Evolutionary conservation across 2,797 vertebrate species (phyloP).

Genomic region (Denticeps clupeoides): DNA sequence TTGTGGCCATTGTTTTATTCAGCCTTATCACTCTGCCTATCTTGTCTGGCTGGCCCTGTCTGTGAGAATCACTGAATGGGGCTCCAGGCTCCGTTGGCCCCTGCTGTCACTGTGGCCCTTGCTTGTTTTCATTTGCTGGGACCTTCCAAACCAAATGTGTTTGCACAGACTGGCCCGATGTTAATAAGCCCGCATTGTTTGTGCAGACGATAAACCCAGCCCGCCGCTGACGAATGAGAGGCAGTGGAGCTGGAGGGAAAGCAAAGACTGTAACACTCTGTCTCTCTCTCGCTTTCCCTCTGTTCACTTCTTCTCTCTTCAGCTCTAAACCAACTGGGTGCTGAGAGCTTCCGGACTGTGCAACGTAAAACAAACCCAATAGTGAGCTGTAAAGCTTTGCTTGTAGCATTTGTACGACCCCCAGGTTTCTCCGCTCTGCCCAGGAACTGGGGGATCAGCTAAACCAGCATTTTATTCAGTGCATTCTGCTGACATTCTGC

Average conservation of each 20-base stretch:
- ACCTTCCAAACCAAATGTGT: slow-evolving; percentile 30
- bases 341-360: slow-evolving; percentile 28
- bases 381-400: slow-evolving; percentile 40
- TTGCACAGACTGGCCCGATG: slow-evolving; percentile 38
- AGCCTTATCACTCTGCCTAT: slow-evolving; percentile 50
- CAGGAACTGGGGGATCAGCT: no score
- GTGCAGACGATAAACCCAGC: slow-evolving; percentile 32
- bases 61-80: slow-evolving; percentile 44
- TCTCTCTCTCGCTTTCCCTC: not conserved
- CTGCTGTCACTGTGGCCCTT: slow-evolving; percentile 21
- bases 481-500: no score
- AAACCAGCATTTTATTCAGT: no score
- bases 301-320: not conserved
- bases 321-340: slow-evolving; percentile 10
- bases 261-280: not conserved
- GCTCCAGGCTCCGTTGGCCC: slow-evolving; percentile 13
- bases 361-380: slow-evolving; percentile 36
- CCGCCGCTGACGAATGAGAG: slow-evolving; percentile 19
- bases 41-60: slow-evolving; percentile 45
- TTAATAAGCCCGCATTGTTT: slow-evolving; percentile 48
- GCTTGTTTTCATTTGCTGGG: slow-evolving; percentile 23
- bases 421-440: no score
- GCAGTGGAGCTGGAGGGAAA: slow-evolving; percentile 10
- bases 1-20: slow-evolving; percentile 50
- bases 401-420: slow-evolving; percentile 37